phyloP scores from a whole-genome alignment of 1,140 invertebrate species.

The Drosophila nigromelanica region DNA sequence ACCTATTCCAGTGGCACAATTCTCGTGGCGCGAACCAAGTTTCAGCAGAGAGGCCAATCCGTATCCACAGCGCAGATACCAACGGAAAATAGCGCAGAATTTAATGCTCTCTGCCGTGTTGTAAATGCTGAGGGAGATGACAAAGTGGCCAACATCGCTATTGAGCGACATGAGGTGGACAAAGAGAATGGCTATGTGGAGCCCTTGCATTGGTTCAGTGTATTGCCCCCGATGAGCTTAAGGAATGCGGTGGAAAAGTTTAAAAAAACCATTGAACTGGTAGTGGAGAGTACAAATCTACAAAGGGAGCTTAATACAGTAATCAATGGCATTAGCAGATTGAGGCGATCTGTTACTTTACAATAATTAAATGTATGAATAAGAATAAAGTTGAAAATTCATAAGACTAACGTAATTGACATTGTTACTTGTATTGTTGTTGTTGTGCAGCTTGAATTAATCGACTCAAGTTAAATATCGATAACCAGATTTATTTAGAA shows the following conservation, averaged over 20 bases:
- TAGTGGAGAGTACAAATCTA: conserved; percentile 86
- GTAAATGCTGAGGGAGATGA: background rate
- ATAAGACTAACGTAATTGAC: conserved; percentile 2
- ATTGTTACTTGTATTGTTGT: background rate
- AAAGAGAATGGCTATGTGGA: conserved; percentile 83
- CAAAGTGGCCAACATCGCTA: conserved; percentile 25
- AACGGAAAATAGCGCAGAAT: conserved; percentile 77
- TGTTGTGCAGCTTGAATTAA: background rate
- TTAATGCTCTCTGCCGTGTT: conserved; percentile 71
- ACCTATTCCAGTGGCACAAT: conserved; percentile 66
- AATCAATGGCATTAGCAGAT: conserved; percentile 50
- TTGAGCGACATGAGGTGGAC: conserved; percentile 55
- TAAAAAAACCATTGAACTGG: conserved; percentile 85
- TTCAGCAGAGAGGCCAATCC: conserved; percentile 68
- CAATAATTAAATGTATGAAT: conserved; percentile 30
- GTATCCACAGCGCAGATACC: conserved; percentile 75
- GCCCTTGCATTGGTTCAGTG: conserved; percentile 89
- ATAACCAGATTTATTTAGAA: conserved; percentile 34
- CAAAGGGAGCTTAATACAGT: conserved; percentile 84
- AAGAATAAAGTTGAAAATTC: conserved; percentile 44
- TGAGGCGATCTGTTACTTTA: conserved; percentile 24
- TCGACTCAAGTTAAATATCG: conserved; percentile 20
- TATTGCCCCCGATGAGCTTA: conserved; percentile 87
- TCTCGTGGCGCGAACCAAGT: conserved; percentile 73
- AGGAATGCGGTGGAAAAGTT: conserved; percentile 86